A percentile compares a stretch with the other conserved stretches of the same genome.
Conservation (phyloP, 2,797 vertebrate genomes). For the Falco berigora region DNA sequence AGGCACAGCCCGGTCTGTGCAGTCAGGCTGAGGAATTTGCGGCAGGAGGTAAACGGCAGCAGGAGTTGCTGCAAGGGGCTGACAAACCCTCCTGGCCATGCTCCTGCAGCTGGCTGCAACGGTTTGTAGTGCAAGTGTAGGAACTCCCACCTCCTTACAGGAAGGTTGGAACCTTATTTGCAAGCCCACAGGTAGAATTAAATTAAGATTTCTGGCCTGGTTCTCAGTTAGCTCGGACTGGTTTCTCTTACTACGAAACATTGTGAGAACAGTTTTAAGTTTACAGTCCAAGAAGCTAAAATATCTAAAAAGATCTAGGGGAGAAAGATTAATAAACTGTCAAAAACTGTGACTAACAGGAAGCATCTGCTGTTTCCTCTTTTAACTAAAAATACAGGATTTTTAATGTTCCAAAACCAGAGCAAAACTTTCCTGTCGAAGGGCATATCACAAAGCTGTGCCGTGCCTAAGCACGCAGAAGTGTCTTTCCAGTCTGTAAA, state of each 20-base stretch:
- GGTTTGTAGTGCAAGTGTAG: not conserved
- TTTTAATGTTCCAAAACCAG: slow-evolving; percentile 45
- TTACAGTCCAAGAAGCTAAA: not conserved
- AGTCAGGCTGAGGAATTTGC: not conserved
- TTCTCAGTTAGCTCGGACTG: not conserved
- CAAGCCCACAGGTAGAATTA: not conserved
- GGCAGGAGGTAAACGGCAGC: not conserved
- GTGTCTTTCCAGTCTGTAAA: not conserved
- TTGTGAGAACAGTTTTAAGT: not conserved
- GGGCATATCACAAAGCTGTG: not conserved
- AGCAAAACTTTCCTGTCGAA: slow-evolving; percentile 23
- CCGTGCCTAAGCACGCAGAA: not conserved
- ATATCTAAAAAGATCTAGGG: not conserved
- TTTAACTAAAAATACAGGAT: slow-evolving; percentile 58
- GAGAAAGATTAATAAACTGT: slow-evolving; percentile 56
- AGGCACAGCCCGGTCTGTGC: not conserved
- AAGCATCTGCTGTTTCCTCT: slow-evolving; percentile 69
- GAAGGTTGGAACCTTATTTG: not conserved
- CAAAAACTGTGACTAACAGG: slow-evolving; percentile 64
- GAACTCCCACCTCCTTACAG: not conserved
- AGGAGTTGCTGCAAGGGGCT: not conserved
- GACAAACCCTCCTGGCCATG: rapidly evolving
- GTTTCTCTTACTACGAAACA: not conserved
- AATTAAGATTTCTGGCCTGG: not conserved
- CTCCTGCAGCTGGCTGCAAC: not conserved